Percentiles rank a stretch among this genome's conserved stretches.
These are phyloP conservation scores for Gila robusta DNA, from an alignment of 2,797 vertebrate genomes.

Conservation along the genomic window DNA sequence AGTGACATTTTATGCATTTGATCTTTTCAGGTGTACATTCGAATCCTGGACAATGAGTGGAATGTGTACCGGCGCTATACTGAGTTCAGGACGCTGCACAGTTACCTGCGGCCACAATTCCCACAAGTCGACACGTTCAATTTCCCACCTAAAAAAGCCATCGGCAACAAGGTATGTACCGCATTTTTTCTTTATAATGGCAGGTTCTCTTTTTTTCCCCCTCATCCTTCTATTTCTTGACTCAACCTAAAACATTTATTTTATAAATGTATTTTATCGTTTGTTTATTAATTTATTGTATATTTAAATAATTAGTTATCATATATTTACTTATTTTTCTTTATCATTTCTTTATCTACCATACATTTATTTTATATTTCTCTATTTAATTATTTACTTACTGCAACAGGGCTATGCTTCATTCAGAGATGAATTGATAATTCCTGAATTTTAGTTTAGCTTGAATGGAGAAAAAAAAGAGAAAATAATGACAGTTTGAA, in stretches of 20 bases:
- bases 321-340: neutral
- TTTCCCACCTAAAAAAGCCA: slow-evolving; percentile 98
- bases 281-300: neutral
- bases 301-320: neutral
- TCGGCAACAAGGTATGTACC: slow-evolving; percentile 94
- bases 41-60: slow-evolving; percentile 98
- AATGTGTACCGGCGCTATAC: slow-evolving; percentile 95
- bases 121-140: slow-evolving; percentile 89
- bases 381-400: neutral
- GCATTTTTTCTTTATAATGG: neutral
- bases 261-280: neutral
- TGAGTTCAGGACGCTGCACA: slow-evolving; percentile 92
- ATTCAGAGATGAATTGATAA: neutral
- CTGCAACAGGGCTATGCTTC: neutral
- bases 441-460: neutral
- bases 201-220: neutral
- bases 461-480: neutral
- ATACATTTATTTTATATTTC: neutral
- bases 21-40: slow-evolving; percentile 89
- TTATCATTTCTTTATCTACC: neutral
- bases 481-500: neutral
- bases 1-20: slow-evolving; percentile 8
- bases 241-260: neutral
- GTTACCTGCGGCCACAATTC: slow-evolving; percentile 86
- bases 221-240: neutral